Percentiles rank a stretch among this genome's conserved stretches.
Evolutionary conservation across 2,797 vertebrate genomes (phyloP).

Genomic region (Toxotes lorentzi): DNA sequence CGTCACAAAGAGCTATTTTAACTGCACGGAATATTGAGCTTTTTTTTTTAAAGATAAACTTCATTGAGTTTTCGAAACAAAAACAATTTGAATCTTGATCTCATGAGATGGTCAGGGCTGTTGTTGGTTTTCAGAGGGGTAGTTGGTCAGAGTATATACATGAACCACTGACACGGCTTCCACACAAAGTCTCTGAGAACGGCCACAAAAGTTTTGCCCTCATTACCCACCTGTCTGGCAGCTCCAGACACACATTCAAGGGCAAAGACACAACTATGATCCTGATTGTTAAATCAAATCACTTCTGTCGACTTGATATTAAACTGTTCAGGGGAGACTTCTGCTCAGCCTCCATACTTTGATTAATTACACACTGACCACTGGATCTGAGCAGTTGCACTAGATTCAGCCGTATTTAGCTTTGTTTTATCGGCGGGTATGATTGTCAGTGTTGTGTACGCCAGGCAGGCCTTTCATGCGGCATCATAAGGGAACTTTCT

Average conservation of each 20-base stretch:
- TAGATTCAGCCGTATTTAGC: slow-evolving; percentile 15
- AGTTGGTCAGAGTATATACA: slow-evolving; percentile 15
- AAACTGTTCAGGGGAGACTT: slow-evolving; percentile 39
- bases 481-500: slow-evolving; percentile 29
- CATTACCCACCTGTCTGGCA: slow-evolving; percentile 46
- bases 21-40: background rate
- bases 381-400: background rate
- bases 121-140: slow-evolving; percentile 21
- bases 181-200: slow-evolving; percentile 41
- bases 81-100: slow-evolving; percentile 5
- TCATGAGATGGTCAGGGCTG: slow-evolving; percentile 5
- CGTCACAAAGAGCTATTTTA: background rate
- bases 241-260: slow-evolving; percentile 41
- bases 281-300: slow-evolving; percentile 49
- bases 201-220: slow-evolving; percentile 33
- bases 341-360: slow-evolving; percentile 26
- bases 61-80: background rate
- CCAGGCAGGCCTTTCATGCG: slow-evolving; percentile 21
- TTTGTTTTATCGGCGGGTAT: slow-evolving; percentile 12
- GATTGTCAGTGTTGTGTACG: background rate
- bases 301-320: slow-evolving; percentile 36
- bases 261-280: slow-evolving; percentile 59
- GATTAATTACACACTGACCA: slow-evolving; percentile 20
- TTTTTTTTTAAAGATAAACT: background rate
- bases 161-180: slow-evolving; percentile 41